phyloP scores from a whole-genome alignment of 92 coral and sea anemone genomes.

The Palythoa heliodiscus region DNA sequence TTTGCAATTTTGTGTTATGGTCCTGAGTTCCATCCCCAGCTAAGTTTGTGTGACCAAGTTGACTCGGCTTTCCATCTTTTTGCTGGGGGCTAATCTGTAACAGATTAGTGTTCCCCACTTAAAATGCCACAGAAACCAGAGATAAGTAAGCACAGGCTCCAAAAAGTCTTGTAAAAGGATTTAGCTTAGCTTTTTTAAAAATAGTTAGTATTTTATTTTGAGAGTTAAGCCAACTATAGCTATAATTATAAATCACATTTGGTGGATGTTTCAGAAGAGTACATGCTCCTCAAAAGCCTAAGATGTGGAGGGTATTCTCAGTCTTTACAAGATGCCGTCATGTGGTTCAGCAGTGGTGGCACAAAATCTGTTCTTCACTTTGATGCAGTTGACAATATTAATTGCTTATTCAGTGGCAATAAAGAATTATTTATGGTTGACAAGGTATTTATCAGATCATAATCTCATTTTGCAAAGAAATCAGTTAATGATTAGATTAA shows the following conservation, averaged over 20 bases:
- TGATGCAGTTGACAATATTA: conserved; percentile 96
- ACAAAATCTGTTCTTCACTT: conserved; percentile 96
- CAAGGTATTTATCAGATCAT: conserved; percentile 58
- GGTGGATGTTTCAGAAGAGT: conserved; percentile 67
- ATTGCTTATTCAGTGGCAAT: conserved; percentile 94
- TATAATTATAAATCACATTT: neutral
- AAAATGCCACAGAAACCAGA: too few species aligned
- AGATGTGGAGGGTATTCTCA: conserved; percentile 85
- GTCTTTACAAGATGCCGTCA: conserved; percentile 89
- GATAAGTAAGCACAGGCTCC: too few species aligned
- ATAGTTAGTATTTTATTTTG: too few species aligned
- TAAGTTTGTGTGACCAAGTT: too few species aligned
- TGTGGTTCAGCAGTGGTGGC: conserved; percentile 99
- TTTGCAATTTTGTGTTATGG: too few species aligned
- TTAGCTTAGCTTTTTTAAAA: too few species aligned
- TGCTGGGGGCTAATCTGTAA: too few species aligned
- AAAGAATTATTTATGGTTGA: conserved; percentile 89
- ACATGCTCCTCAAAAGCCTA: conserved; percentile 75
- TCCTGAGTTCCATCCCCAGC: too few species aligned
- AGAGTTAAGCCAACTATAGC: neutral
- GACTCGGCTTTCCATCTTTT: too few species aligned
- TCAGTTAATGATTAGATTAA: neutral
- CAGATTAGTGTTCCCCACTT: too few species aligned
- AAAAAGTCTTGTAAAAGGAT: too few species aligned
- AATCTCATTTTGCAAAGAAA: neutral